Evolutionary conservation across 2,797 vertebrate species (phyloP), one percentile per base, ranked within the genome.

Genomic region (Tinamus major): DNA sequence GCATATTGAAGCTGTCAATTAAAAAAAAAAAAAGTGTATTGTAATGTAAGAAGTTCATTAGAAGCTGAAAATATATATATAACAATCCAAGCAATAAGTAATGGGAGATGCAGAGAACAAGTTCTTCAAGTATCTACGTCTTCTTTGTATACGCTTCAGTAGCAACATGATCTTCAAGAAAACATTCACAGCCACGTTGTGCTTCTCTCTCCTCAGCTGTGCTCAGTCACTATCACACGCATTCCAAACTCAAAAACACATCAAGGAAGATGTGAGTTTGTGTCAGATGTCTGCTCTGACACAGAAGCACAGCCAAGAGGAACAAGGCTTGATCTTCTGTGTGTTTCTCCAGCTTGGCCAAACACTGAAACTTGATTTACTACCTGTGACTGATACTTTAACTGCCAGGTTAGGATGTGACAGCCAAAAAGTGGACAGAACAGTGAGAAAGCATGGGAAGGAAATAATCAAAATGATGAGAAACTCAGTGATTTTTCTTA

Each of bases 401-500:
- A 88, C 71, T 46, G 5, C 31, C 29, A 26, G 11, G 63, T 79
- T 56, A 31, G 35, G 23, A 61, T 70, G 24, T 3, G 70, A 48
- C 9, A 82, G 62, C 1, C 3, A 77, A 81, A 31, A 68, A 89
- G 10, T 31, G 3, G 55, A 42, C 27, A 68, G 24, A 89, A 44
- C 13, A 61, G 24, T 71, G 15, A 17, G 16, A 76, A 88, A 84
- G 1, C 6, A 35, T 2, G 55, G 27, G 20, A 87, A 77, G 15
- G 31, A 89, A 89, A 83, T 91, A 2, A 5, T 79, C 29, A 83
- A 77, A 85, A 83, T 49, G 2, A 94, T 31, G 20, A 94, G 44
- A 87, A 87, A 58, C 8, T 71, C 44, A 65, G 46, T 78, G 33
- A 85, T 80, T 80, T 81, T 84, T 29, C 84, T 78, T 86, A 44